Base-by-base conservation (phyloP, 2,888 invertebrate genomes). In the Troides aeacus region DNA sequence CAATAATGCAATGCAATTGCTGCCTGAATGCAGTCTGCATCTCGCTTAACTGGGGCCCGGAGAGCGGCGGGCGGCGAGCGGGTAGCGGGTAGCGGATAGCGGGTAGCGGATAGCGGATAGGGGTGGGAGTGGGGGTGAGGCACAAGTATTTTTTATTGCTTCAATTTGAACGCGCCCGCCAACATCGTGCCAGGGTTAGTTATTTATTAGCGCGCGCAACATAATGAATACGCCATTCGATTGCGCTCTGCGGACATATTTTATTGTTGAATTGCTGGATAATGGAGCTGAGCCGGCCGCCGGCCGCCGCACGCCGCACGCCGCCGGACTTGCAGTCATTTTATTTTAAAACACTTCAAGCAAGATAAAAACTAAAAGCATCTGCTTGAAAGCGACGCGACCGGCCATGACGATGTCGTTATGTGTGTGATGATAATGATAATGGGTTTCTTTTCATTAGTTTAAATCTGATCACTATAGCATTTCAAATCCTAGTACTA, bases 1-100 rank as follows among this genome's bases (percentile, higher is more conserved):
- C 70, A 70, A 70, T 70, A 70, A 70, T 63, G 70, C 59, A 70
- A 50, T 66, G 70, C 66, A 70, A 70, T 70, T 66, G 70, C 62
- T 36, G 50, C 59, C 57, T 59, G 66, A 63, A 65, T 69, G 66
- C 58, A 66, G 46, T 69, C 65, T 50, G 65, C 62, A 57, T 69
- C 62, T 69, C 30, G 36, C 62, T 65, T 62, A 62, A 70, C 66
- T 66, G 62, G 66, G 69, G 3, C 62, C 62, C 62, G 69, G 69
- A 66, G 65, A 61, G 10, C 15, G 50, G 50, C 21, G 21, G 21
- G 21, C 21, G 69, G 69, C 69, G 65, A 61, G 10, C 15, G 50
- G 50, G 18, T 56, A 17, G 36, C 56, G 60, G 58, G 21, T 46
- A 23, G 62, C 50, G 58, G 24, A 1, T 21, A 61, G 10, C 15